Conservation (phyloP, 2,888 invertebrate genomes). For the Plemyria rubiginata region DNA sequence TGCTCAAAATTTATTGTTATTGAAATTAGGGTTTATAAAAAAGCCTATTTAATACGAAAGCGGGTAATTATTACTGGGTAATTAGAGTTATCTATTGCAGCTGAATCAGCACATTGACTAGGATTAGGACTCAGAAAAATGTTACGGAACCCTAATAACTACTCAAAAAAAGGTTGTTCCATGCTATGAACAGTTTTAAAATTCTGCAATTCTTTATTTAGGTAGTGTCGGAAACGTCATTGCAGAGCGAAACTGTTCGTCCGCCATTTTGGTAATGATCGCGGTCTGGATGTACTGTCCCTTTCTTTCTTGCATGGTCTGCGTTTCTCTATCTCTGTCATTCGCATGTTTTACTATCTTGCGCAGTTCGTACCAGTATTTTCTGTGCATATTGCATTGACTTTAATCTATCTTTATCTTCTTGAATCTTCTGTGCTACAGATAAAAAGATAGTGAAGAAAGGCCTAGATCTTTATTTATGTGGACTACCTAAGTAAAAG, state of each 20-base stretch:
- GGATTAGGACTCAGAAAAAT: background rate
- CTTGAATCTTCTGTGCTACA: slow-evolving; percentile 8
- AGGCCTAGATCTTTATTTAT: background rate
- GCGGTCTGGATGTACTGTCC: slow-evolving; percentile 19
- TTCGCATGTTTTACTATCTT: slow-evolving; percentile 17
- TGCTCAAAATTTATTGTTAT: too few relatives aligned
- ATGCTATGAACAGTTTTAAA: slow-evolving; percentile 5
- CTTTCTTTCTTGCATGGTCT: slow-evolving; percentile 14
- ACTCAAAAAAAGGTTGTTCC: background rate
- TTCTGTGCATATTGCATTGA: background rate
- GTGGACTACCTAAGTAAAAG: background rate
- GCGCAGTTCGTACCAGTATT: slow-evolving; percentile 1
- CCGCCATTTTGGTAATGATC: slow-evolving; percentile 34
- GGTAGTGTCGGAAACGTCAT: slow-evolving; percentile 30
- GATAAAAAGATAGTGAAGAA: background rate
- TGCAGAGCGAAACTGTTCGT: slow-evolving; percentile 23
- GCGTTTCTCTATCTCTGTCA: slow-evolving; percentile 22
- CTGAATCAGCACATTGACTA: background rate
- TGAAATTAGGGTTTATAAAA: too few relatives aligned
- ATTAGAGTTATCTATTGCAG: too few relatives aligned
- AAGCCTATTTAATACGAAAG: too few relatives aligned
- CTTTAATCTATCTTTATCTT: too few relatives aligned
- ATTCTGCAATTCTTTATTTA: slow-evolving; percentile 11
- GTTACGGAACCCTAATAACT: background rate
- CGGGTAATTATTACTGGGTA: too few relatives aligned